These are phyloP conservation scores for Enteromius unitaeniatus DNA, from an alignment of 2,797 vertebrate species.

Conservation along the genomic window DNA sequence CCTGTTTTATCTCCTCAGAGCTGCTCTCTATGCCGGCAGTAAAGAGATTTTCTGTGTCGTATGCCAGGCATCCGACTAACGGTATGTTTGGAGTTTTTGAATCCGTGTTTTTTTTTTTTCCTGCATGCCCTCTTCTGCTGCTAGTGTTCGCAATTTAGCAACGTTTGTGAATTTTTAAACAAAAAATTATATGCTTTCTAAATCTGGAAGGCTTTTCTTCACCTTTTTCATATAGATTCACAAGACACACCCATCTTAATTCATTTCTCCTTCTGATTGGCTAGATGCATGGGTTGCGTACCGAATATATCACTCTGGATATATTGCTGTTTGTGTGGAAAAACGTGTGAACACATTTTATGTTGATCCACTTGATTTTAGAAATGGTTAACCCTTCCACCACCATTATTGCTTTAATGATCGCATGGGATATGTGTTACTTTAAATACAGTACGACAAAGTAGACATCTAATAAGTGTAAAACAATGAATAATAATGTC, in stretches of 20 bases:
- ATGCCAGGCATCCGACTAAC: slow-evolving; percentile 99
- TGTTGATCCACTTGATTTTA: slow-evolving; percentile 16
- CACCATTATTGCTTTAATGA: slow-evolving; percentile 31
- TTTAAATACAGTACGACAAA: not conserved
- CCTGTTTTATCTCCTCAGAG: slow-evolving; percentile 97
- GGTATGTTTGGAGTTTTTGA: slow-evolving; percentile 96
- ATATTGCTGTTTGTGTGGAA: slow-evolving; percentile 44
- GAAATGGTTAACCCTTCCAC: slow-evolving; percentile 43
- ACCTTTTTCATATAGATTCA: slow-evolving; percentile 47
- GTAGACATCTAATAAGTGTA: not conserved
- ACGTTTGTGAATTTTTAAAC: slow-evolving; percentile 41
- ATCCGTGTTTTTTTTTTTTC: slow-evolving; percentile 69
- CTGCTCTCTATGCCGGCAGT: slow-evolving; percentile 98
- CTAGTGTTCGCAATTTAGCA: slow-evolving; percentile 36
- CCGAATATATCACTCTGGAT: slow-evolving; percentile 54
- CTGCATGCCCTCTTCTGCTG: slow-evolving; percentile 78
- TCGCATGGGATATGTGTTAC: not conserved
- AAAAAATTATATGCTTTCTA: not conserved
- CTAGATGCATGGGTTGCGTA: slow-evolving; percentile 58
- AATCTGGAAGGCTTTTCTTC: slow-evolving; percentile 35
- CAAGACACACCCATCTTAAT: slow-evolving; percentile 59
- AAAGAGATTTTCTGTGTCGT: slow-evolving; percentile 99
- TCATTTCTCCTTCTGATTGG: slow-evolving; percentile 49
- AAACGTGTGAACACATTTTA: slow-evolving; percentile 13
- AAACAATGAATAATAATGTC: not conserved